A percentile compares a stretch with the other conserved stretches of the same genome.
phyloP scores from a whole-genome alignment of 2,797 vertebrate genomes.

The Alauda arvensis region DNA sequence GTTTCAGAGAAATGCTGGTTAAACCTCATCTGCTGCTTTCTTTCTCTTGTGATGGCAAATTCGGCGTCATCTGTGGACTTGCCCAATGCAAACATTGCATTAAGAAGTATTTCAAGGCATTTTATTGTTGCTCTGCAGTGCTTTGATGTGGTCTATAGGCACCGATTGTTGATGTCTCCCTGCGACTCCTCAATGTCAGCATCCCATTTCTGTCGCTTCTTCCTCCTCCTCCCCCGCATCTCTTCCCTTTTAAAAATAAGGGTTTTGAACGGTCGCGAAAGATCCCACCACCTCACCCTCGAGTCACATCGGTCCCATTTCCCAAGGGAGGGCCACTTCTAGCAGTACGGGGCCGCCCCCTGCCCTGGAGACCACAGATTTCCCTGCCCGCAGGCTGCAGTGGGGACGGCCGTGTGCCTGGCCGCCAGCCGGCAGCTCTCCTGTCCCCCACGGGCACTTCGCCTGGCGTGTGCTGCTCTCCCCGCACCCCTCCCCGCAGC shows the following conservation, averaged over 20 bases:
- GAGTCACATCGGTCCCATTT: background rate
- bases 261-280: background rate
- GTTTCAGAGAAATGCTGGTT: constrained; percentile 43
- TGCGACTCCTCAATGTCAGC: background rate
- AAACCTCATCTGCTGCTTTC: constrained; percentile 4
- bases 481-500: background rate
- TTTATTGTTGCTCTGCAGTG: background rate
- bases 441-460: background rate
- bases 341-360: background rate
- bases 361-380: background rate
- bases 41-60: constrained; percentile 25
- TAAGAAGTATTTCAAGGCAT: constrained; percentile 19
- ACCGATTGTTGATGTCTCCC: constrained; percentile 1
- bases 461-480: background rate
- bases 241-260: background rate
- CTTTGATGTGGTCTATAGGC: constrained; percentile 18
- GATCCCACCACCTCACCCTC: background rate
- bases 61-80: background rate
- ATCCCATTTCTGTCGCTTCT: background rate
- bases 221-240: background rate
- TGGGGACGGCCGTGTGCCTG: background rate
- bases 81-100: background rate
- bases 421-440: background rate
- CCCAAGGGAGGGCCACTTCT: background rate
- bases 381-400: background rate